A percentile compares a stretch with the other conserved stretches of the same genome.
Conservation (phyloP, 1,140 invertebrate genomes). For the Planococcus citri region DNA sequence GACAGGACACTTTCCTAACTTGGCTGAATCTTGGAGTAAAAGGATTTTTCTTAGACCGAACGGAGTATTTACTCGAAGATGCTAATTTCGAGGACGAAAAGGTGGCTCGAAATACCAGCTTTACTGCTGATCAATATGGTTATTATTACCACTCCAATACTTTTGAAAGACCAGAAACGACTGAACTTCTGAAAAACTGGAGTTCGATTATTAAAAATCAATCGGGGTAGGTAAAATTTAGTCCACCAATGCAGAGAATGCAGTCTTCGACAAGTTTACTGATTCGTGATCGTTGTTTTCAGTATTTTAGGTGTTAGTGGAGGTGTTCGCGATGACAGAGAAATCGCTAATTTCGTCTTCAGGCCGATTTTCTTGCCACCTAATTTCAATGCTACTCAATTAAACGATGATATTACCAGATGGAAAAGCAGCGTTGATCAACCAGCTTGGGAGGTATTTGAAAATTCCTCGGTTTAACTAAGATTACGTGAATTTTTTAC, state of each 20-base stretch:
- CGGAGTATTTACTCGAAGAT: slow-evolving; percentile 34
- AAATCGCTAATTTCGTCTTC: slow-evolving; percentile 9
- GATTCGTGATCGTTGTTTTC: too few species aligned
- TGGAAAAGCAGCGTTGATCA: not conserved
- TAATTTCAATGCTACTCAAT: slow-evolving; percentile 15
- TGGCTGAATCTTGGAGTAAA: slow-evolving; percentile 39
- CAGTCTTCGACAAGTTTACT: not conserved
- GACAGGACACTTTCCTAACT: slow-evolving; percentile 36
- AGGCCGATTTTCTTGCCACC: not conserved
- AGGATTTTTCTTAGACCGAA: slow-evolving; percentile 37
- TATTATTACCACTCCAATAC: slow-evolving; percentile 16
- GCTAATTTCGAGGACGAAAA: slow-evolving; percentile 24
- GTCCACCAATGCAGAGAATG: not conserved
- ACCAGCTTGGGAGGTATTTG: slow-evolving; percentile 1
- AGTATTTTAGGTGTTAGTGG: slow-evolving; percentile 22
- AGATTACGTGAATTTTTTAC: not conserved
- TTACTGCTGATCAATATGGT: slow-evolving; percentile 3
- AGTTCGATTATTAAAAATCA: slow-evolving; percentile 29
- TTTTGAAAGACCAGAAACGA: slow-evolving; percentile 23
- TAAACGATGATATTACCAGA: not conserved
- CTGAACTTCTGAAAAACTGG: slow-evolving; percentile 29
- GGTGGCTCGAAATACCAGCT: not conserved
- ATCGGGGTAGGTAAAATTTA: slow-evolving; percentile 17
- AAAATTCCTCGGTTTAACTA: too few species aligned
- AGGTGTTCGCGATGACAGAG: slow-evolving; percentile 9